phyloP scores from a whole-genome alignment of 2,797 vertebrate genomes.

The Stomatorhinus walkeri region DNA sequence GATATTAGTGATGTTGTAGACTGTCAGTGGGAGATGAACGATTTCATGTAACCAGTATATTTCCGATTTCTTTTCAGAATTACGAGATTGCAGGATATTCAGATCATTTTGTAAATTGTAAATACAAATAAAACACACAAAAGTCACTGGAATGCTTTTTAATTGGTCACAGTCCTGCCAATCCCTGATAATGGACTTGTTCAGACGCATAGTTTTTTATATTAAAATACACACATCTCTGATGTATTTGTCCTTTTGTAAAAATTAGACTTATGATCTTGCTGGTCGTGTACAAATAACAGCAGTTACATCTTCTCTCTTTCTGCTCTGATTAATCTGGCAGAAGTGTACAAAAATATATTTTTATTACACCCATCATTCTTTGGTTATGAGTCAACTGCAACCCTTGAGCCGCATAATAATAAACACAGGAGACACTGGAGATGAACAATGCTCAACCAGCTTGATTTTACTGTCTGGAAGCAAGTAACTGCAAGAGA shows the following conservation, averaged over 20 bases:
- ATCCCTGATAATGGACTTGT: neutral
- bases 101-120: neutral
- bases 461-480: neutral
- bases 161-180: neutral
- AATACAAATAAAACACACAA: neutral
- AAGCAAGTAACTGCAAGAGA: neutral
- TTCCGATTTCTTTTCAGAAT: neutral
- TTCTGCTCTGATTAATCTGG: neutral
- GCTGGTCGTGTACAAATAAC: neutral
- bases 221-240: neutral
- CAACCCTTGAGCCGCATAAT: neutral
- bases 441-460: neutral
- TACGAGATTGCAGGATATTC: neutral
- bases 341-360: neutral
- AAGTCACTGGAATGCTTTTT: neutral
- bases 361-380: neutral
- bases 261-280: neutral
- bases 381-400: conserved; percentile 9
- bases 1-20: neutral
- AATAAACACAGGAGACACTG: neutral
- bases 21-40: neutral
- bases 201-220: neutral
- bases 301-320: conserved; percentile 3
- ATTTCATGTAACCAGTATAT: neutral
- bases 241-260: neutral